These are phyloP conservation scores for Cochlearius cochlearius DNA, from an alignment of 2,113 vertebrate species.

Conservation along the genomic window DNA sequence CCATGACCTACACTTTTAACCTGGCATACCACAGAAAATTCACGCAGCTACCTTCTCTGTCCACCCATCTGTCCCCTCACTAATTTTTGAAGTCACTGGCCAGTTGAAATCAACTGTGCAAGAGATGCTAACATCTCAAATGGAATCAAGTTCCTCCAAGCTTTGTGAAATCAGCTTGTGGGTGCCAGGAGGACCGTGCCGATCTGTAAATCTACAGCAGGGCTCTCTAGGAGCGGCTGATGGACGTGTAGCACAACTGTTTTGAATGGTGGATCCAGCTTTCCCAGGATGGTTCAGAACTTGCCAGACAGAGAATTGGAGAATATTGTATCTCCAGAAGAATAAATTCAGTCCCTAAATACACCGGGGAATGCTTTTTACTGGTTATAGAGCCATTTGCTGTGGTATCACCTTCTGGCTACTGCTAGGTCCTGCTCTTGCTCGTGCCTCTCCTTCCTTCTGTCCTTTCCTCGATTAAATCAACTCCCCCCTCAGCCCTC, in stretches of 20 bases:
- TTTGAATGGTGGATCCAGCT: background rate
- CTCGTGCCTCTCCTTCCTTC: background rate
- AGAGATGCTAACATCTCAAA: background rate
- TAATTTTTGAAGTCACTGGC: background rate
- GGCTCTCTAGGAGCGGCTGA: background rate
- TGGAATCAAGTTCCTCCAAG: background rate
- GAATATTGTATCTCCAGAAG: background rate
- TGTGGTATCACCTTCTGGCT: background rate
- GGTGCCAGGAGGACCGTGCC: background rate
- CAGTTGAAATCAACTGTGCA: background rate
- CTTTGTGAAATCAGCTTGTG: background rate
- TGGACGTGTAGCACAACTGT: fast-evolving
- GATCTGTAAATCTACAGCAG: background rate
- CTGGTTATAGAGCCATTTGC: background rate
- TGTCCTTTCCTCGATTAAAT: background rate
- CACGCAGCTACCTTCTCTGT: background rate
- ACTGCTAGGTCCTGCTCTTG: background rate
- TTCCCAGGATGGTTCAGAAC: background rate
- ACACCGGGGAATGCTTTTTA: background rate
- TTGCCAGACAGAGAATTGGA: background rate
- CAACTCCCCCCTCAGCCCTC: background rate
- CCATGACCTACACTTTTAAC: background rate
- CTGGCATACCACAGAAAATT: background rate
- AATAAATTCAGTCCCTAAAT: background rate
- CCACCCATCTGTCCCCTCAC: background rate